These are phyloP conservation scores for Mellilla xanthometata DNA, from an alignment of 2,888 invertebrate species.

Conservation along the genomic window DNA sequence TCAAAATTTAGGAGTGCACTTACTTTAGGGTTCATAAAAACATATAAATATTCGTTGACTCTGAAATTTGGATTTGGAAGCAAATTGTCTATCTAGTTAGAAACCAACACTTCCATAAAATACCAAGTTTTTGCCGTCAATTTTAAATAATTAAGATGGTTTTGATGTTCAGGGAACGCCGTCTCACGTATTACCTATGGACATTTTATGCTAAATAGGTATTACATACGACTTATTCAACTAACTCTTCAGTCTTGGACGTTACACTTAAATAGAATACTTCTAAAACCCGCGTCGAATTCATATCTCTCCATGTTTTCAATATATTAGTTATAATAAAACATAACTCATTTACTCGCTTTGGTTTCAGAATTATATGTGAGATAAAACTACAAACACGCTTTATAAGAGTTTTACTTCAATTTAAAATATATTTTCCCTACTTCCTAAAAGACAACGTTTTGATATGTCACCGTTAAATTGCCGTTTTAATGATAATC, in stretches of 20 bases:
- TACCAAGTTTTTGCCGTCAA: conserved; percentile 25
- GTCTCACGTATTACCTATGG: conserved; percentile 72
- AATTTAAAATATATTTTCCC: conserved; percentile 13
- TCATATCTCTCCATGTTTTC: conserved; percentile 49
- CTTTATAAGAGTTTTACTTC: conserved; percentile 42
- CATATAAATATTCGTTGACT: conserved; percentile 80
- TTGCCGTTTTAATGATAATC: conserved; percentile 27
- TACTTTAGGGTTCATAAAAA: conserved; percentile 61
- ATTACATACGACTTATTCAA: conserved; percentile 77
- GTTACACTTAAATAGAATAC: conserved; percentile 80
- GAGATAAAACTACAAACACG: conserved; percentile 31
- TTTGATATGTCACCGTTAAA: conserved; percentile 35
- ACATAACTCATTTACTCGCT: conserved; percentile 41
- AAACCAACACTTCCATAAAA: conserved; percentile 30
- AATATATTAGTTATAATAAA: conserved; percentile 22
- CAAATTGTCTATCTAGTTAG: conserved; percentile 61
- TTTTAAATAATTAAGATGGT: conserved; percentile 37
- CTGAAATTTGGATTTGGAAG: conserved; percentile 68
- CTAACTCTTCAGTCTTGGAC: conserved; percentile 82
- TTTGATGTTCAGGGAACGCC: conserved; percentile 41
- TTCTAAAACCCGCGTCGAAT: conserved; percentile 80
- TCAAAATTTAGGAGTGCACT: conserved; percentile 45
- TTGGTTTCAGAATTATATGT: conserved; percentile 17
- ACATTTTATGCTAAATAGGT: conserved; percentile 79
- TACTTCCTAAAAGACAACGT: conserved; percentile 34